Evolutionary conservation across 2,113 vertebrate species (phyloP).

Genomic region (Carollia perspicillata): DNA sequence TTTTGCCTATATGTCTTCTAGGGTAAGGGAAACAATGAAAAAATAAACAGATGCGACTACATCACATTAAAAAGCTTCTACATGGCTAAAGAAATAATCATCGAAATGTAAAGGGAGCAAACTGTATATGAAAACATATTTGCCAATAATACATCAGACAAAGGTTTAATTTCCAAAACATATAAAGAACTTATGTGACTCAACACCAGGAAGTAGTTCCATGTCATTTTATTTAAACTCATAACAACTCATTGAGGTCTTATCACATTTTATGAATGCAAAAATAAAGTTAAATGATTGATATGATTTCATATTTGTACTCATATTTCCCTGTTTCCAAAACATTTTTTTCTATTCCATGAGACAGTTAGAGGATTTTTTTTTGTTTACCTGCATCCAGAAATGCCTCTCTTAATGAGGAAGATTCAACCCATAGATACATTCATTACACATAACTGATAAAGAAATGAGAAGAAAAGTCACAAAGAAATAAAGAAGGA

Average conservation of each 20-base stretch:
- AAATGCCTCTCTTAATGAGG: neutral
- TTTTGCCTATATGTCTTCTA: too few relatives aligned
- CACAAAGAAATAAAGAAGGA: neutral
- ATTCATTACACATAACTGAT: neutral
- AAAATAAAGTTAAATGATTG: neutral
- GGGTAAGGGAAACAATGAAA: too few relatives aligned
- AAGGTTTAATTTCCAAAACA: too few relatives aligned
- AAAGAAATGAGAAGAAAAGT: neutral
- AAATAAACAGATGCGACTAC: too few relatives aligned
- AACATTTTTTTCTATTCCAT: neutral
- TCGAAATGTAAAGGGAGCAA: too few relatives aligned
- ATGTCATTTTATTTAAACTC: neutral
- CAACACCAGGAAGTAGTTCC: too few relatives aligned
- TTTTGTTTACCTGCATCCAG: neutral
- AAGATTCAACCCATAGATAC: neutral
- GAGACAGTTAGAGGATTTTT: neutral
- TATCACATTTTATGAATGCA: neutral
- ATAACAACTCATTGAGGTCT: neutral
- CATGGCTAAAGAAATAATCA: too few relatives aligned
- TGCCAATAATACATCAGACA: too few relatives aligned
- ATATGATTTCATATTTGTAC: neutral
- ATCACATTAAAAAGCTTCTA: too few relatives aligned
- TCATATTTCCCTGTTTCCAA: neutral
- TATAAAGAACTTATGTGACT: too few relatives aligned
- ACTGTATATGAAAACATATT: too few relatives aligned